Evolutionary conservation across 2,113 vertebrate genomes (phyloP).

Genomic region (Rostratula benghalensis): DNA sequence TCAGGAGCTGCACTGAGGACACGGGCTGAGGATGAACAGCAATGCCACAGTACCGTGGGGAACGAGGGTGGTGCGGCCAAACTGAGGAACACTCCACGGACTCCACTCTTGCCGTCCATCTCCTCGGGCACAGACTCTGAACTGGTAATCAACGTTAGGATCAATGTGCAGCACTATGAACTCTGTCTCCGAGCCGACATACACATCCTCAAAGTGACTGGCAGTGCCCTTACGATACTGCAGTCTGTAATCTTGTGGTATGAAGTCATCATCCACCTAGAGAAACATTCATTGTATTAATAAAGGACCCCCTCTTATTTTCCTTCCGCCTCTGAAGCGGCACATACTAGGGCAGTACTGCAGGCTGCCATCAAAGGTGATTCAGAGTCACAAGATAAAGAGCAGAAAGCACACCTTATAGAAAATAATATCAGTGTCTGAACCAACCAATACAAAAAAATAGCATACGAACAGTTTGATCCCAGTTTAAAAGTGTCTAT

Average conservation of each 20-base stretch:
- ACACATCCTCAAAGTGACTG: slow-evolving; percentile 88
- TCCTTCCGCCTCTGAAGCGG: neutral
- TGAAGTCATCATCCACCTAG: slow-evolving; percentile 95
- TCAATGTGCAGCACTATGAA: slow-evolving; percentile 92
- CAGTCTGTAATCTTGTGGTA: slow-evolving; percentile 88
- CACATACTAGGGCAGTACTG: neutral
- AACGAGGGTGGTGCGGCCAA: slow-evolving; percentile 83
- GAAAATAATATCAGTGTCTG: neutral
- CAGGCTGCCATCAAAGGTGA: neutral
- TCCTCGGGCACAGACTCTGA: slow-evolving; percentile 92
- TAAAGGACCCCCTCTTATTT: neutral
- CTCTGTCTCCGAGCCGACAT: slow-evolving; percentile 87
- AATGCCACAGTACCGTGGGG: slow-evolving; percentile 81
- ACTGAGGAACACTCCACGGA: slow-evolving; percentile 93
- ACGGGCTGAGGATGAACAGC: neutral
- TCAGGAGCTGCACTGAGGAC: neutral
- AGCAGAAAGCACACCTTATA: neutral
- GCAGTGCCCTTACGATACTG: slow-evolving; percentile 84
- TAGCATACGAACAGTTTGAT: neutral
- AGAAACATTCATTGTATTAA: neutral
- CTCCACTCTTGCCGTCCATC: slow-evolving; percentile 97
- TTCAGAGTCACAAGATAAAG: neutral
- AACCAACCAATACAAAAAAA: neutral
- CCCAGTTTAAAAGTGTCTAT: neutral
- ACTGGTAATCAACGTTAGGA: slow-evolving; percentile 87